Base-by-base conservation (phyloP, 2,113 vertebrate species). In the Caracal caracal region DNA sequence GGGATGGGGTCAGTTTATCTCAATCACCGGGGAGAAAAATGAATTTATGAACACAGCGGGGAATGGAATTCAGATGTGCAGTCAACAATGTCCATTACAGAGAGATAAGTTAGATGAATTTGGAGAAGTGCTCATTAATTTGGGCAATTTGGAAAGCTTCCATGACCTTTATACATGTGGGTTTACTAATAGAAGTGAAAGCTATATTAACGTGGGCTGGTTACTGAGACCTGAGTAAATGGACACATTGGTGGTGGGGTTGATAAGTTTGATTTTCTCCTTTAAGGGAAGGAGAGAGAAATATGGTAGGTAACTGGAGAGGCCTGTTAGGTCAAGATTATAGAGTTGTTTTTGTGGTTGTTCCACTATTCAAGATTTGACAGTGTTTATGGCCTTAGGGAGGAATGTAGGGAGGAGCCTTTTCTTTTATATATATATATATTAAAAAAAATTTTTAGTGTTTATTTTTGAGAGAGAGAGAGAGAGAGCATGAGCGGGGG, bases 71-170 rank as follows among this genome's bases (percentile, higher is more conserved):
- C 84, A 30, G 47, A 56, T 91, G 56, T 75, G 40, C 13, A 85
- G n/a, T 20, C 17, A 82, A 0, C 16, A 79, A 3, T 96, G n/a
- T 47, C 86, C 61, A 10, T 75, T 93, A 68, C 59, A 70, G 79
- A 82, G 87, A 79, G 40, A 53, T 40, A 65, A 84, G 40, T 80
- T 97, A 96, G 37, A 30, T 96, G 53, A 83, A 22, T 93, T 43
- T 95, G 43, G 81, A 61, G 33, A 82, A 11, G 24, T 73, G 30
- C 91, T 93, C 30, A 11, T 80, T 79, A 71, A 76, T 79, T 76
- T 96, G 89, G 59, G 68, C 82, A 89, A 47, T 95, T 96, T 35
- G 82, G 87, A 89, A 91, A 66, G 63, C 47, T 88, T 94, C 88
- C 8, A 30, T 82, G 75, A 49, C 85, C 35, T 59, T 92, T 76